phyloP scores from a whole-genome alignment of 2,888 invertebrate species.

The Glyphotaelius pellucidus region DNA sequence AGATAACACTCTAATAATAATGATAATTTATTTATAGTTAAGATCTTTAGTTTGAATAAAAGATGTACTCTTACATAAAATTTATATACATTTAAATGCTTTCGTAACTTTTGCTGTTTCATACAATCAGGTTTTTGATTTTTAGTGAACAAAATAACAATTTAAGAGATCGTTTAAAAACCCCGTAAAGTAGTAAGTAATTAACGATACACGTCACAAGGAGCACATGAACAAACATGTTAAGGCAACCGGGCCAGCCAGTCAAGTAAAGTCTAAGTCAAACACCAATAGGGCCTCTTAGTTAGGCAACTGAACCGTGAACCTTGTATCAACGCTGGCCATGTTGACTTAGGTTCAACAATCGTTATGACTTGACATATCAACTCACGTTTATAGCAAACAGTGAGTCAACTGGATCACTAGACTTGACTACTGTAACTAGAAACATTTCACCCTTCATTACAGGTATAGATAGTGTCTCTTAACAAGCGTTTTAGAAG shows the following conservation, averaged over 20 bases:
- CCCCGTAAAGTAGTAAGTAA: neutral
- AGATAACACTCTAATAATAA: too few species aligned
- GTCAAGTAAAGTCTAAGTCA: neutral
- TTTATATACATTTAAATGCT: too few species aligned
- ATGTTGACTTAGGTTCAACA: slow-evolving; percentile 17
- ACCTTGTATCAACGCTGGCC: slow-evolving; percentile 35
- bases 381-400: neutral
- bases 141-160: too few species aligned
- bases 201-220: neutral
- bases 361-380: slow-evolving; percentile 25
- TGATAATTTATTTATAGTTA: too few species aligned
- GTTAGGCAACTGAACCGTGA: neutral
- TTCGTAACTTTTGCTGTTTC: too few species aligned
- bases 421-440: neutral
- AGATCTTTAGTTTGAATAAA: too few species aligned
- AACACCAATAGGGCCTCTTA: slow-evolving; percentile 4
- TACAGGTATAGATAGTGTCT: neutral
- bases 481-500: too few species aligned
- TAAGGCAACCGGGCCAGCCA: neutral
- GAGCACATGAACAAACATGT: neutral
- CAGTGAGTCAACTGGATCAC: neutral
- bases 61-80: too few species aligned
- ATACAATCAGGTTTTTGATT: too few species aligned
- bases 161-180: neutral
- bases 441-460: neutral